Evolutionary conservation across 2,888 invertebrate genomes (phyloP), one percentile per base, ranked within the genome.

Genomic region (Agrochola lota): DNA sequence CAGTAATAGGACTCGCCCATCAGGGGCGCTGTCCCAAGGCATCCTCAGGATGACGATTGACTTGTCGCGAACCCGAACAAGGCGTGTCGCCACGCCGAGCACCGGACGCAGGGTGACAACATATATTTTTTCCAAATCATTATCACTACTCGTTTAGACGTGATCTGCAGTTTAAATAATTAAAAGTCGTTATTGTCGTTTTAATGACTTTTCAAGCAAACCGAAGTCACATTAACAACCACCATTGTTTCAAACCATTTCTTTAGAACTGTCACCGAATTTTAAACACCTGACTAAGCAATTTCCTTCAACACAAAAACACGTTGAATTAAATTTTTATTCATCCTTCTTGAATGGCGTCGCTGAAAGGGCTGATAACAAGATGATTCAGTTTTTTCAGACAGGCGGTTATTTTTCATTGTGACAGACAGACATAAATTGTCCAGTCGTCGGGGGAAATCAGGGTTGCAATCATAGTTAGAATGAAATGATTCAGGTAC

Each of bases 351-450:
- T 77, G 67, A 83, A 85, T 68, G 62, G 69, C n/a, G 69, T 6
- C 72, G 2, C 46, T 79, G 67, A 80, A 84, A 78, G 57, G 55
- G 20, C n/a, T 80, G 49, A 74, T 76, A 84, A 70, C 73, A 55
- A 78, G 73, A 78, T 81, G 78, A 85, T 77, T 82, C 55, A 52
- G 74, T 63, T 76, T 71, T 81, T 78, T 35, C 73, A 63, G 74
- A 67, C 49, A 17, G 35, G 6, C 35, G 70, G 86, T 73, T 85
- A 90, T 71, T 88, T 83, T 82, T 87, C 77, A 77, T 26, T 12
- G 67, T 68, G 85, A 71, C 79, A 82, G 66, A 7, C 52, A 57
- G 67, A 76, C 74, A 87, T 87, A 76, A 77, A 87, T 87, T 85
- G 82, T 80, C 66, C 49, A 64, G 52, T 35, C 74, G 74, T 46